A percentile compares a stretch with the other conserved stretches of the same genome.
Conservation (phyloP, 2,888 invertebrate genomes). For the Gnatocerus cornutus region DNA sequence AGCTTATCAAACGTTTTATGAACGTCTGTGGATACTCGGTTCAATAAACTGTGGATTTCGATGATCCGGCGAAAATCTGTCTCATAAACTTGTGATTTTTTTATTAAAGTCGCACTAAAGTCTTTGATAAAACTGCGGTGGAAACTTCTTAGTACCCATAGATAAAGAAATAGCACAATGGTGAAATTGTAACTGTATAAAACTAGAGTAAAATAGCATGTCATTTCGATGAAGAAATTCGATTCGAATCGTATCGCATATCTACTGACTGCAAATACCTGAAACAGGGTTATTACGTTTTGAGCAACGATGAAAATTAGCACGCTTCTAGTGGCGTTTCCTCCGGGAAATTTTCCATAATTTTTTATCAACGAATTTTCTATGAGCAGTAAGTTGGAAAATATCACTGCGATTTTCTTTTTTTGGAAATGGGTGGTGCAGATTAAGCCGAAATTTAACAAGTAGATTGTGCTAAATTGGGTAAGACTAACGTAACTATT, state of each 20-base stretch:
- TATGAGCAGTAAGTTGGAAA: background rate
- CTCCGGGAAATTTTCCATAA: background rate
- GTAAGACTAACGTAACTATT: background rate
- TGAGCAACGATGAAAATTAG: background rate
- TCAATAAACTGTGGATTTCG: background rate
- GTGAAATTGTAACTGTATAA: constrained; percentile 12
- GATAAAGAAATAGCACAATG: background rate
- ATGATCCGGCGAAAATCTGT: constrained; percentile 5
- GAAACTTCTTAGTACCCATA: background rate
- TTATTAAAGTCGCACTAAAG: background rate
- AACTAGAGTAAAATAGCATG: background rate
- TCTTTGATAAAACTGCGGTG: background rate
- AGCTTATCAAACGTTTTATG: constrained; percentile 6
- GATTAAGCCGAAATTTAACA: constrained; percentile 7
- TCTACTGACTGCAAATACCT: background rate
- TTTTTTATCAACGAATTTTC: constrained; percentile 2
- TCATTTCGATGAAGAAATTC: background rate
- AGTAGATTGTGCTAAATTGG: constrained; percentile 1
- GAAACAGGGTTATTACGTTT: background rate
- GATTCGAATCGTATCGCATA: background rate
- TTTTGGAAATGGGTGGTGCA: background rate
- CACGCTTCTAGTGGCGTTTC: background rate
- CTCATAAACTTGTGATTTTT: background rate
- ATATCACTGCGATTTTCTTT: constrained; percentile 6
- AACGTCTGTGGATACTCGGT: background rate